Evolutionary conservation across 1,140 invertebrate species (phyloP), one percentile per base, ranked within the genome.

Genomic region (Drosophila albomicans): DNA sequence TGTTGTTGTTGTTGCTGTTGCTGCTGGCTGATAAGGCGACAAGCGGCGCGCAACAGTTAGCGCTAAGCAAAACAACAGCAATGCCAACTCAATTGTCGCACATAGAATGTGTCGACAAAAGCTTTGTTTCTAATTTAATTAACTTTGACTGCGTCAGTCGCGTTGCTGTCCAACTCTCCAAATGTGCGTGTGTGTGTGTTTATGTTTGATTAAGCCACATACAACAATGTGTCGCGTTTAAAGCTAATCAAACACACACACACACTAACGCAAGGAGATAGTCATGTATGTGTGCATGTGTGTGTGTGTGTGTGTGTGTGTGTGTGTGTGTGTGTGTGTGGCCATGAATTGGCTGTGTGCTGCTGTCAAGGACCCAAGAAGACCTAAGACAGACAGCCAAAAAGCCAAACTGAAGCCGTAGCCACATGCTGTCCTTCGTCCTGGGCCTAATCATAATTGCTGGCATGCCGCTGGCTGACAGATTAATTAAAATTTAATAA

Each of bases 101-200:
- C 59, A 76, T 76, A 56, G 35, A 10, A 32, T 32, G 32, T 45
- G 51, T 70, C 70, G 63, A 58, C 72, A 84, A 78, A 85, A 85
- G 84, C 84, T 88, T 89, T 88, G 81, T 78, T 73, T 88, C 80
- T 88, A 89, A 88, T 88, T 88, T 89, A 89, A 88, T 88, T 88
- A 88, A 84, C 80, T 84, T 73, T 85, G 65, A 79, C 76, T 87
- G 75, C 75, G 68, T 66, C 56, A 72, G 43, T 65, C 8, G 28
- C 30, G 30, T 46, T 13, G 16, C 15, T 57, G 16, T 20, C 16
- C 7, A 16, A 3, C 54, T 58, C 25, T 25, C 30, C 54, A 38
- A 28, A 13, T 58, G 67, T 57, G 49, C 51, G 62, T 68, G 57
- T 16, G 56, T 45, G 52, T 63, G 52, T 54, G 38, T 59, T 52